These are phyloP conservation scores for Drosophila nannoptera DNA, from an alignment of 1,140 invertebrate species.

Conservation along the genomic window DNA sequence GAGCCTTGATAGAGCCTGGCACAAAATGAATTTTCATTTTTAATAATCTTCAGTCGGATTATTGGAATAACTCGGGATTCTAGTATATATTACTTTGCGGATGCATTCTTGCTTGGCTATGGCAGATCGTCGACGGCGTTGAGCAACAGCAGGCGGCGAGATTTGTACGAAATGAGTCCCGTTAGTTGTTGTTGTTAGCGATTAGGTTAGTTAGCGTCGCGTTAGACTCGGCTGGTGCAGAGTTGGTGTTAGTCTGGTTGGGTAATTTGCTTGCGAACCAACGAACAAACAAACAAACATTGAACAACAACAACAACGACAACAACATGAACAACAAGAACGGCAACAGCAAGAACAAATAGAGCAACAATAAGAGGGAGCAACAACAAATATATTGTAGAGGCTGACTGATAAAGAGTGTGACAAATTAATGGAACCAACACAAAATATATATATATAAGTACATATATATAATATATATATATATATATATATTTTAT, in stretches of 20 bases:
- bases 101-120: background rate
- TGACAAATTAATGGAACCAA: slow-evolving; percentile 11
- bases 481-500: too few species aligned
- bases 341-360: too few species aligned
- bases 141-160: slow-evolving; percentile 14
- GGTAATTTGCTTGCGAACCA: slow-evolving; percentile 20
- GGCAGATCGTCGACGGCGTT: slow-evolving; percentile 9
- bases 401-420: slow-evolving; percentile 39
- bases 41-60: too few species aligned
- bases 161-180: slow-evolving; percentile 7
- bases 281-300: slow-evolving; percentile 43
- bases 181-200: background rate
- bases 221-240: background rate
- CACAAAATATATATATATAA: too few species aligned
- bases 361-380: too few species aligned
- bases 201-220: background rate
- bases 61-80: background rate
- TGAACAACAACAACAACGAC: slow-evolving; percentile 41
- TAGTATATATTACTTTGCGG: slow-evolving; percentile 9
- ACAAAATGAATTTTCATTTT: too few species aligned
- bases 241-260: slow-evolving; percentile 13
- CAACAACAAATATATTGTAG: slow-evolving; percentile 45
- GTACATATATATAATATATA: slow-evolving; percentile 5
- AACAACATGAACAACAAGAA: too few species aligned
- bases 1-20: too few species aligned